Base-by-base conservation (phyloP, 64 coral and sea anemone species). In the Montipora capricornis region DNA sequence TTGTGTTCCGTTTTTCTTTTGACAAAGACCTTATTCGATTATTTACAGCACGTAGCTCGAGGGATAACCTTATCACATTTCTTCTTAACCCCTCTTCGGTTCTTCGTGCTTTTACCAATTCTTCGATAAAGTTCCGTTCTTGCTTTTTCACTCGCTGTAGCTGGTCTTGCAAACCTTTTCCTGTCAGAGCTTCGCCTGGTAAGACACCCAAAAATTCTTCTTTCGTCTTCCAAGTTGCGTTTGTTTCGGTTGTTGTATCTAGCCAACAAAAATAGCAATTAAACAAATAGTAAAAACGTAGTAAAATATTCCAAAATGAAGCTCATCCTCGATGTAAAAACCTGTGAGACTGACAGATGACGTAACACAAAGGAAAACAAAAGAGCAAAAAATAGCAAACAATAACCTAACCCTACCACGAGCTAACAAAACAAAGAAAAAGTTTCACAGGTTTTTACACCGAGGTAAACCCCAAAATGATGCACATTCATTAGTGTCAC, bases 91-190 rank as follows among this genome's bases (percentile, higher is more conserved):
- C 17, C 17, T 86, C 82, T 49, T 86, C 82, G 12, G 14, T 86
- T 49, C 71, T 86, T 16, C 60, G 70, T 20, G 82, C 82, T 71
- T 86, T 86, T 49, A 73, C 49, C 64, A 86, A 71, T 7, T 86
- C 17, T 15, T 48, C 19, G 16, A 86, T 45, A 20, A 86, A 68
- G 17, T 5, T 50, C 47, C 71, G 16, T 86, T 73, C 45, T 71
- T 71, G 67, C 0, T 50, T 47, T 47, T 86, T 71, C 62, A 86
- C 22, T 86, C 16, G 16, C 8, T 22, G 45, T 5, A 86, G 3
- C 29, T 86, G 64, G 12, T 78, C 12, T 45, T 50, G 15, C 76
- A 78, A 16, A 5, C 3, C 11, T 78, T 48, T 78, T 45, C 46
- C 9, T 15, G 45, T 17, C 44, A 3, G 47, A 49, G 49, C 12